Conservation (phyloP, 1,140 invertebrate species). For the Zaprionus vittiger region DNA sequence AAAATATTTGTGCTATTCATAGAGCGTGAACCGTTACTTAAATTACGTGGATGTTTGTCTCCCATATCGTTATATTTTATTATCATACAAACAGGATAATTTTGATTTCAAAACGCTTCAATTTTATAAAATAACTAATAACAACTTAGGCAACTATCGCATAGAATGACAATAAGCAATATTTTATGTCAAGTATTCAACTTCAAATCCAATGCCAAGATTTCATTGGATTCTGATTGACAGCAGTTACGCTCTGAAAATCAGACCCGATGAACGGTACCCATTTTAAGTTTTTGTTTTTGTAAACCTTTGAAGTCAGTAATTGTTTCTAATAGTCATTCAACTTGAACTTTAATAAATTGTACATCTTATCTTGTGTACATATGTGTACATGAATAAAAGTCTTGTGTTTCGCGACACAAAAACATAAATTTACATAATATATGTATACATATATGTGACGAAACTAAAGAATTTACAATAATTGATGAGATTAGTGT, state of each 20-base stretch:
- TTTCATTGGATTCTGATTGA: neutral
- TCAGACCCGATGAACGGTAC: no score
- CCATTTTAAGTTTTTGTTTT: neutral
- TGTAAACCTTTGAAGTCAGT: neutral
- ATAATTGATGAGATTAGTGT: conserved; percentile 11
- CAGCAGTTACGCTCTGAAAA: no score
- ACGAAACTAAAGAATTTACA: conserved; percentile 32
- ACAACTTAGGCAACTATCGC: neutral
- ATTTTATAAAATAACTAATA: neutral
- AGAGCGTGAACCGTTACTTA: no score
- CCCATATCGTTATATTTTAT: conserved; percentile 14
- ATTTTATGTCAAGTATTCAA: neutral
- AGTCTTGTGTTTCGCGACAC: conserved; percentile 20
- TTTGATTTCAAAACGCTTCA: neutral
- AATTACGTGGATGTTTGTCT: conserved; percentile 11
- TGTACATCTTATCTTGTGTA: conserved; percentile 30
- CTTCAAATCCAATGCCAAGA: neutral
- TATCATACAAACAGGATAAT: neutral
- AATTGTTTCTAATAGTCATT: neutral
- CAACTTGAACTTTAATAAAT: conserved; percentile 34
- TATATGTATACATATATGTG: conserved; percentile 3
- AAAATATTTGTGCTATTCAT: conserved; percentile 2
- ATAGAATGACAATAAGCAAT: neutral
- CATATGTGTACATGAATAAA: conserved; percentile 17
- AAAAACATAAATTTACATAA: conserved; percentile 37